phyloP scores from a whole-genome alignment of 2,888 invertebrate species.

The Tetragnatha montana region DNA sequence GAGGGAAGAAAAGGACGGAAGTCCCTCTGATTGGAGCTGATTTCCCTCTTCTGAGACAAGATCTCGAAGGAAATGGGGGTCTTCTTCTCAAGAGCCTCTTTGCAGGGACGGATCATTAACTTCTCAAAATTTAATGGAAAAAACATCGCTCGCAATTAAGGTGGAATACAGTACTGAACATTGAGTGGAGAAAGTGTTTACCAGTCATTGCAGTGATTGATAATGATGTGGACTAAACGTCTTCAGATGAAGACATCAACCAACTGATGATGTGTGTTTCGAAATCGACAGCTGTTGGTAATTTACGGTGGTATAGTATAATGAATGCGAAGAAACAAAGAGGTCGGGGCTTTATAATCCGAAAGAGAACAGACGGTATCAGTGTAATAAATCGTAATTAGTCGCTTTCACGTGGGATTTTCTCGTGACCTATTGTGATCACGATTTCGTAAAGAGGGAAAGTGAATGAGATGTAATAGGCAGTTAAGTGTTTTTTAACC shows the following conservation, averaged over 20 bases:
- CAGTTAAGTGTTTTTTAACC: neutral
- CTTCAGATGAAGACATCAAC: neutral
- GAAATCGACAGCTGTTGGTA: neutral
- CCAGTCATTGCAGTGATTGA: too few relatives aligned
- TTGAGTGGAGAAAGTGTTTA: too few relatives aligned
- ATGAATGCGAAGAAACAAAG: neutral
- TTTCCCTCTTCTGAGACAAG: conserved; percentile 24
- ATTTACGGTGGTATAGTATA: neutral
- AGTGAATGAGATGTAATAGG: neutral
- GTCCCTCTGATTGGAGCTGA: conserved; percentile 6
- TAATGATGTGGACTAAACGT: neutral
- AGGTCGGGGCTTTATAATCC: neutral
- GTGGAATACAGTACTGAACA: neutral
- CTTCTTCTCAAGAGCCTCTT: neutral
- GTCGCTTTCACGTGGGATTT: neutral
- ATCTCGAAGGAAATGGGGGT: conserved; percentile 40
- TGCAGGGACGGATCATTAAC: neutral
- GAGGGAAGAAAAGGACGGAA: conserved; percentile 33
- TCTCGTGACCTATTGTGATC: neutral
- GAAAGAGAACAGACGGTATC: neutral
- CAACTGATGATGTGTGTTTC: neutral
- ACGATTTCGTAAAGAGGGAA: neutral
- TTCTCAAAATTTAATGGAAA: neutral
- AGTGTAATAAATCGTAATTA: neutral
- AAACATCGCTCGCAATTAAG: neutral